Base-by-base conservation (phyloP, 2,888 invertebrate species). In the Julus scanicus region DNA sequence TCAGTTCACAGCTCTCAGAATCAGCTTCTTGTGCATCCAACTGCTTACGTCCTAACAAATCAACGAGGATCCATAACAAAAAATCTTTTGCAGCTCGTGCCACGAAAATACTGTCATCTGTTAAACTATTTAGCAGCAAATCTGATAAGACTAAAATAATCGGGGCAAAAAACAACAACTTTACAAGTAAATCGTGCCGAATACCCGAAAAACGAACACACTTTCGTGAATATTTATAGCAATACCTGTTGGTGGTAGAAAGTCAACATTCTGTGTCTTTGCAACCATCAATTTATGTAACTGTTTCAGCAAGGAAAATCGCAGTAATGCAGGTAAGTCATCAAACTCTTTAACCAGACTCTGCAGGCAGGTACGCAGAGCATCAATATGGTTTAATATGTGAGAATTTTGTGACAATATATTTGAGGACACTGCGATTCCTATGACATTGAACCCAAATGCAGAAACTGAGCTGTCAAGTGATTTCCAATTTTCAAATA, bases 81-180 rank as follows among this genome's bases (percentile, higher is more conserved):
- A 86, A 86, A n/a, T 86, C 86, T 86, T 86, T 86, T 49, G 86
- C 86, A 53, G 86, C 49, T 53, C 86, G 13, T 37, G 37, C 48
- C 48, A 86, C 86, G 20, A 86, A 86, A 37, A 86, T 86, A 20
- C 86, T 86, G 37, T 13, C 53, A 48, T 86, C 86, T 86, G 48
- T 53, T 86, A 86, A 86, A 37, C 39, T 37, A n/a, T 20, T 84
- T 17, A 84, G 9, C 84, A 29, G 44, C 13, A 84, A 44, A 84
- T 40, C n/a, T 13, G 13, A 15, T 37, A 29, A 6, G 0, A 37
- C 40, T 84, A n/a, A 1, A 84, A 84, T 6, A 4, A 37, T 37
- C 5, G 20, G 83, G 20, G n/a, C 5, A 13, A 84, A 84, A 84
- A 84, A 84, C 29, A 29, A 29, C 29, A 29, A 29, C 29, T 29